Conservation (phyloP, 2,888 invertebrate species). For the Byasa hedistus region DNA sequence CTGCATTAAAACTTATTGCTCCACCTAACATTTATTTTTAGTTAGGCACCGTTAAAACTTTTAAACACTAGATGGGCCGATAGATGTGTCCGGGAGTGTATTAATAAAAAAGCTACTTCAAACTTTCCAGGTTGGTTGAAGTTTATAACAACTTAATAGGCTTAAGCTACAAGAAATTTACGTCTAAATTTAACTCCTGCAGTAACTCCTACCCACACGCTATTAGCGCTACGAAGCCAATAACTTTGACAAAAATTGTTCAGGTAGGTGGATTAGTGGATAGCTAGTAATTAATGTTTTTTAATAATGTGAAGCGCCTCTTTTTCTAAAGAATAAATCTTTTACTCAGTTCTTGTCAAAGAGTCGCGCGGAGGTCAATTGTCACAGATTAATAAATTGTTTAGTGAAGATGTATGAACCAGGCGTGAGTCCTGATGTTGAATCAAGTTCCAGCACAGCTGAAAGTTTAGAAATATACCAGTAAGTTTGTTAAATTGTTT, state of each 20-base stretch:
- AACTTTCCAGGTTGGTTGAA: constrained; percentile 79
- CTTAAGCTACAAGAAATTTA: constrained; percentile 79
- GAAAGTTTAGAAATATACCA: constrained; percentile 85
- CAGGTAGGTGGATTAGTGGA: constrained; percentile 76
- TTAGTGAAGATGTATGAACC: constrained; percentile 83
- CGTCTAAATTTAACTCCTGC: constrained; percentile 81
- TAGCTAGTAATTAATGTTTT: background rate
- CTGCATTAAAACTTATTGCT: too few species aligned
- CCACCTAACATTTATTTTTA: too few species aligned
- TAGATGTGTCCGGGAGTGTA: too few species aligned
- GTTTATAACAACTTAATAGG: constrained; percentile 82
- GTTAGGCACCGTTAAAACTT: too few species aligned
- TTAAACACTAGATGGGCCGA: too few species aligned
- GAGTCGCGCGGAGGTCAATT: constrained; percentile 84
- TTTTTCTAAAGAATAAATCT: too few species aligned
- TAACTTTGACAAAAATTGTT: constrained; percentile 86
- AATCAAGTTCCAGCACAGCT: constrained; percentile 81
- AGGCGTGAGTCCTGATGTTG: constrained; percentile 73
- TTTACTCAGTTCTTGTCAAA: constrained; percentile 79
- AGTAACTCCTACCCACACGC: constrained; percentile 88
- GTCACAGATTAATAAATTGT: constrained; percentile 85
- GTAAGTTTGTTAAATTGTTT: constrained; percentile 71
- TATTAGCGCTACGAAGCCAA: constrained; percentile 84
- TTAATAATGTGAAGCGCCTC: too few species aligned
- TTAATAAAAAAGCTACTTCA: background rate